These are phyloP conservation scores for Bambusicola thoracicus DNA, from an alignment of 2,113 vertebrate species.

Conservation along the genomic window DNA sequence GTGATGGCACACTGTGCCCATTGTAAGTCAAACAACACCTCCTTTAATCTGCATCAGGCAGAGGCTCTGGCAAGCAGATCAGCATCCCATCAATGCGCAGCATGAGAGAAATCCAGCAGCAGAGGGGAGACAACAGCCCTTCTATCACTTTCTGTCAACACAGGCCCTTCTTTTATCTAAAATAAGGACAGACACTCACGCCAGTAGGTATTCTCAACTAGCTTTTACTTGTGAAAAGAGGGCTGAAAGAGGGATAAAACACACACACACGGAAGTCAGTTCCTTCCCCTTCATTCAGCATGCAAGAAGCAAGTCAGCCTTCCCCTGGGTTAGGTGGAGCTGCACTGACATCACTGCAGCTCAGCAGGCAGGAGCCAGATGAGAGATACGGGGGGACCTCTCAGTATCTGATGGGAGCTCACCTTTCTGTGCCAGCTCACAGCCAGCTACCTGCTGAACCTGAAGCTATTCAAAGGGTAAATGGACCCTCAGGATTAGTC, in stretches of 20 bases:
- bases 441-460: not conserved
- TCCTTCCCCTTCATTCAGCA: not conserved
- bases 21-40: slow-evolving; percentile 5
- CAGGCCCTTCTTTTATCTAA: not conserved
- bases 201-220: rapidly evolving
- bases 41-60: not conserved
- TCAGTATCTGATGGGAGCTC: not conserved
- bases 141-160: not conserved
- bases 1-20: not conserved
- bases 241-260: not conserved
- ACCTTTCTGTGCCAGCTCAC: not conserved
- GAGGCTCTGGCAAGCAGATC: not conserved
- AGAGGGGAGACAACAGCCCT: not conserved
- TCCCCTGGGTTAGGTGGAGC: not conserved
- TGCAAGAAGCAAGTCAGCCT: not conserved
- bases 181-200: not conserved
- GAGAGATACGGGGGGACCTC: not conserved
- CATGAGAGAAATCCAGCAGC: not conserved
- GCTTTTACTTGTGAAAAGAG: not conserved
- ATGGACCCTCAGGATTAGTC: not conserved
- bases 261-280: rapidly evolving
- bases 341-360: not conserved
- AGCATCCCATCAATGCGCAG: not conserved
- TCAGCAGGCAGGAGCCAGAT: not conserved
- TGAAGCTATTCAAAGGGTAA: not conserved